Percentiles rank a stretch among this genome's conserved stretches.
phyloP scores from a whole-genome alignment of 2,888 invertebrate genomes.

The Mythimna albipuncta region DNA sequence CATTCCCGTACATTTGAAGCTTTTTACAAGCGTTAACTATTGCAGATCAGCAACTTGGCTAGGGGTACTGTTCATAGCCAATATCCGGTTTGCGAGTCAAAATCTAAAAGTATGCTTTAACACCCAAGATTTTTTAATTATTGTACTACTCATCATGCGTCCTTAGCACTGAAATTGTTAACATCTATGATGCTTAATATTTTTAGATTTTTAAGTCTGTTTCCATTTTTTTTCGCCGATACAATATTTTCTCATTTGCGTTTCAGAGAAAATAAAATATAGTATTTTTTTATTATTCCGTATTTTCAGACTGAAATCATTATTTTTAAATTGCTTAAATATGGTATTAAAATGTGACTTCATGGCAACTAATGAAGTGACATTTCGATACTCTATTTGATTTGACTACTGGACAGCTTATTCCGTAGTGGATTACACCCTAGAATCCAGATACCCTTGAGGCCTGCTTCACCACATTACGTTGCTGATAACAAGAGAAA shows the following conservation, averaged over 20 bases:
- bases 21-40: no score
- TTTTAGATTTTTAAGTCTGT: constrained; percentile 18
- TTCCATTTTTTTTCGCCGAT: constrained; percentile 15
- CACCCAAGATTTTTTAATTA: no score
- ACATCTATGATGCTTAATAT: constrained; percentile 14
- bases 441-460: constrained; percentile 43
- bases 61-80: no score
- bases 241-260: constrained; percentile 6
- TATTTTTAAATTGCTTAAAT: constrained; percentile 36
- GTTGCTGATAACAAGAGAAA: background rate
- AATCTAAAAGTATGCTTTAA: no score
- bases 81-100: no score
- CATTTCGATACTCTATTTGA: constrained; percentile 28
- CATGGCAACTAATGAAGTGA: constrained; percentile 26
- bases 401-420: constrained; percentile 24
- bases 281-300: constrained; percentile 1
- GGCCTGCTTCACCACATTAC: constrained; percentile 45
- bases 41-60: no score
- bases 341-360: constrained; percentile 41
- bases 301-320: constrained; percentile 21
- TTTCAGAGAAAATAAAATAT: constrained; percentile 12
- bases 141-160: no score
- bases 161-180: no score
- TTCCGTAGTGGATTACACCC: constrained; percentile 22
- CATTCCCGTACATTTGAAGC: no score